phyloP scores from a whole-genome alignment of 2,888 invertebrate species.

The Timema podura region DNA sequence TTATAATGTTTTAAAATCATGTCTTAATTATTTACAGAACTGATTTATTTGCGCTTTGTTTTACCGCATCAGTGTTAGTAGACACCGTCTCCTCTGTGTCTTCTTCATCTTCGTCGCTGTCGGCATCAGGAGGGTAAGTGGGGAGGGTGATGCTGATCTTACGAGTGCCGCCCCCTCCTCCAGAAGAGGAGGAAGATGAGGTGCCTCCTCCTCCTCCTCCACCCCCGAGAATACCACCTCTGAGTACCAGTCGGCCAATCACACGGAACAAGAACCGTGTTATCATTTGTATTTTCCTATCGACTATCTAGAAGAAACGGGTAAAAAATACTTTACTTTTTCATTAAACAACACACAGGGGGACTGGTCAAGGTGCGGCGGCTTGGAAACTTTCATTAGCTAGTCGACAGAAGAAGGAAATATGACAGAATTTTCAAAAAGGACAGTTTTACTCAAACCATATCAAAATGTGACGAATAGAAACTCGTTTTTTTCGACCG shows the following conservation, averaged over 20 bases:
- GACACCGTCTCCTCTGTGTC: conserved; percentile 25
- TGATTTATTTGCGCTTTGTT: conserved; percentile 5
- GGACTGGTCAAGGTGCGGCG: too few species aligned
- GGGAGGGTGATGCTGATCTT: conserved; percentile 61
- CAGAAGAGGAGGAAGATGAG: conserved; percentile 27
- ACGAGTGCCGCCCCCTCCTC: conserved; percentile 41
- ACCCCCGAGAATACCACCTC: conserved; percentile 52
- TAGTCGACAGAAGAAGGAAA: too few species aligned
- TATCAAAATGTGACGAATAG: too few species aligned
- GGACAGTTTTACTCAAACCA: too few species aligned
- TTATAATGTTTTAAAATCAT: too few species aligned
- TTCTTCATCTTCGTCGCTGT: conserved; percentile 55
- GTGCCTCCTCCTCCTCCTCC: conserved; percentile 45
- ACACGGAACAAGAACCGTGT: conserved; percentile 68
- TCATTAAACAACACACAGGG: too few species aligned
- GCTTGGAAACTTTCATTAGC: too few species aligned
- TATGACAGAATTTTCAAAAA: too few species aligned
- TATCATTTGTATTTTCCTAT: conserved; percentile 69
- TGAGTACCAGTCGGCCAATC: conserved; percentile 69
- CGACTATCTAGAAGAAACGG: conserved; percentile 58
- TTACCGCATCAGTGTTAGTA: conserved; percentile 32
- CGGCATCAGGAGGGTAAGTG: conserved; percentile 64
- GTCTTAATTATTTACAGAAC: too few species aligned
- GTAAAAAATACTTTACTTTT: not conserved
- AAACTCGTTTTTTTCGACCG: too few species aligned